Evolutionary conservation across 1,140 invertebrate genomes (phyloP).

Genomic region (Cydia strobilella): DNA sequence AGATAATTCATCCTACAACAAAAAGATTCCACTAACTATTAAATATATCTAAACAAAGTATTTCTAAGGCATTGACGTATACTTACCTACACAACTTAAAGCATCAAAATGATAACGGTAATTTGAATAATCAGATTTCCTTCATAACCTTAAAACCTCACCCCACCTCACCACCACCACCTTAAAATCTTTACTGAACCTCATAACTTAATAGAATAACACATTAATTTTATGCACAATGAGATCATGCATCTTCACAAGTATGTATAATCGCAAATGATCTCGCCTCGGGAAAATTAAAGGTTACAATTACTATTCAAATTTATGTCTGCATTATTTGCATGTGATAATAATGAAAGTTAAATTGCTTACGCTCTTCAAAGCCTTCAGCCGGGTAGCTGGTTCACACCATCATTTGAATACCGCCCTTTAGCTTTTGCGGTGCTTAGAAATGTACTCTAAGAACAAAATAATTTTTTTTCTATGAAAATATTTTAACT

Average conservation of each 20-base stretch:
- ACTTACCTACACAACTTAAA: neutral
- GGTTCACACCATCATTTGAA: neutral
- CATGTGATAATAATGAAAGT: slow-evolving; percentile 32
- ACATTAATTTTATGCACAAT: neutral
- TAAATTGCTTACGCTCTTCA: slow-evolving; percentile 13
- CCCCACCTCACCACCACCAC: too few species aligned
- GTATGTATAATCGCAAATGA: neutral
- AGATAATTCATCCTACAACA: too few species aligned
- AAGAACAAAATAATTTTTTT: too few species aligned
- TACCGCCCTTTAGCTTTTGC: slow-evolving; percentile 20
- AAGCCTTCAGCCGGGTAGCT: slow-evolving; percentile 4
- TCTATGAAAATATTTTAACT: too few species aligned
- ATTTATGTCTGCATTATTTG: slow-evolving; percentile 21
- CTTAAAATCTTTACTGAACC: neutral
- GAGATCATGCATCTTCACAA: neutral
- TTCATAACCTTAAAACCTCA: neutral
- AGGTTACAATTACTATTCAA: slow-evolving; percentile 25
- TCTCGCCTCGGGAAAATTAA: neutral
- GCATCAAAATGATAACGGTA: neutral
- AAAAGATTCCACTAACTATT: too few species aligned
- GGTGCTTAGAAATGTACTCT: slow-evolving; percentile 18
- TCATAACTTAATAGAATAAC: neutral
- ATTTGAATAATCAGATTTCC: neutral
- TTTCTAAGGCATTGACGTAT: too few species aligned
- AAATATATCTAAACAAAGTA: too few species aligned